phyloP scores from a whole-genome alignment of 2,113 vertebrate species.

The Riparia riparia region DNA sequence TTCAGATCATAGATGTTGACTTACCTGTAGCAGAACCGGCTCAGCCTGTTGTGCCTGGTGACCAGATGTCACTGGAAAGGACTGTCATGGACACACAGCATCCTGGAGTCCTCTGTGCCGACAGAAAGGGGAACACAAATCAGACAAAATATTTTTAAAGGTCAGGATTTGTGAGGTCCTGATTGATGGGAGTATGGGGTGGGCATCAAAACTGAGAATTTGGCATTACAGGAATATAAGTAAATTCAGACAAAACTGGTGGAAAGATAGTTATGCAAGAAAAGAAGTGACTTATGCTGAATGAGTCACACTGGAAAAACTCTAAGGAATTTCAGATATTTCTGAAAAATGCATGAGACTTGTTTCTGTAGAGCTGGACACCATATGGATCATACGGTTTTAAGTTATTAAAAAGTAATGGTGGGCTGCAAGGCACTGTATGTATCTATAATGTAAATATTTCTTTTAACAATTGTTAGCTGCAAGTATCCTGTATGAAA shows the following conservation, averaged over 20 bases:
- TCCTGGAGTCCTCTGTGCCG: neutral
- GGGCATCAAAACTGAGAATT: neutral
- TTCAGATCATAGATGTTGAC: neutral
- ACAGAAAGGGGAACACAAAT: neutral
- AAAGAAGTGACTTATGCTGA: neutral
- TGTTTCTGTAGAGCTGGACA: neutral
- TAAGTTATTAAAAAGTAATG: neutral
- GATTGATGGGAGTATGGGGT: neutral
- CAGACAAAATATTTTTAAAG: neutral
- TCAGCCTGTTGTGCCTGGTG: conserved; percentile 6
- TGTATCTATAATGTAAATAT: neutral
- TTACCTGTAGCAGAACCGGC: neutral
- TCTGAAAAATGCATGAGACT: neutral
- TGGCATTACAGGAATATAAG: neutral
- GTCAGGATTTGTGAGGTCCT: neutral
- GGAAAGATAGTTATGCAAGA: neutral
- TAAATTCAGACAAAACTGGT: neutral
- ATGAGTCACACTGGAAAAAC: neutral
- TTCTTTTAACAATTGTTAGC: neutral
- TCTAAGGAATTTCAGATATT: neutral
- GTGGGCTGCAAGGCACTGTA: neutral
- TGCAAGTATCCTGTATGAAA: neutral
- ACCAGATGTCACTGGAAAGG: neutral
- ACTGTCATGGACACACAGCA: neutral
- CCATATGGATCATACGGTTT: neutral